Percentiles rank a stretch among this genome's conserved stretches.
Conservation (phyloP, 1,140 invertebrate genomes). For the Tribolium castaneum region DNA sequence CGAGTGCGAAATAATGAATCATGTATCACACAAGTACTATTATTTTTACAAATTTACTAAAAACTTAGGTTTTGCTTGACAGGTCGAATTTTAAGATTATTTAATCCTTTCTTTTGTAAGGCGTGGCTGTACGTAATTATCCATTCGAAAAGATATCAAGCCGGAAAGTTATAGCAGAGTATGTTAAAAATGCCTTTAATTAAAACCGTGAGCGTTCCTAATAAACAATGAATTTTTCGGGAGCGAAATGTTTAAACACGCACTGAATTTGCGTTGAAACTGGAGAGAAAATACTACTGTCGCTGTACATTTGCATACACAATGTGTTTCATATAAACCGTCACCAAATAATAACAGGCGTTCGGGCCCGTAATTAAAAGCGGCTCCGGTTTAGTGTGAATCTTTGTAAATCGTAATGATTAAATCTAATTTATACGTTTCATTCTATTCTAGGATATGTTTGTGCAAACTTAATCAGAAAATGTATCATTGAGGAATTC, state of each 20-base stretch:
- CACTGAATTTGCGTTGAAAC: slow-evolving; percentile 11
- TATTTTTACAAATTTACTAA: too few relatives aligned
- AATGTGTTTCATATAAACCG: slow-evolving; percentile 2
- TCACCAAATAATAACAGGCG: slow-evolving; percentile 1
- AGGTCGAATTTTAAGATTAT: too few relatives aligned
- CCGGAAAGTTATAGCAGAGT: background rate
- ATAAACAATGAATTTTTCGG: slow-evolving; percentile 14
- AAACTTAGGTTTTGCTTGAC: too few relatives aligned
- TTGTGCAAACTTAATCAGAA: background rate
- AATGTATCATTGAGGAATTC: background rate
- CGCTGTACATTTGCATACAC: slow-evolving; percentile 1
- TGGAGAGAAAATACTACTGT: background rate
- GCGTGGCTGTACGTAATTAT: background rate
- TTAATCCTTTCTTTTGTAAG: background rate
- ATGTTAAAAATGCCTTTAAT: slow-evolving; percentile 13
- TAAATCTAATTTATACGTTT: background rate
- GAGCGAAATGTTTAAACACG: slow-evolving; percentile 9
- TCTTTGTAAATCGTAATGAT: background rate
- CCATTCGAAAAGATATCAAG: background rate
- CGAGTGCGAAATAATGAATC: too few relatives aligned
- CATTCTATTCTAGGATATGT: background rate
- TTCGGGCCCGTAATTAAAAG: background rate
- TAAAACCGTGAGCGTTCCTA: slow-evolving; percentile 1
- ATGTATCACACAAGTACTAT: too few relatives aligned
- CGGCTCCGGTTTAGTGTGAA: background rate